Evolutionary conservation across 2,797 vertebrate species (phyloP), one percentile per base, ranked within the genome.

Genomic region (Furcifer pardalis): DNA sequence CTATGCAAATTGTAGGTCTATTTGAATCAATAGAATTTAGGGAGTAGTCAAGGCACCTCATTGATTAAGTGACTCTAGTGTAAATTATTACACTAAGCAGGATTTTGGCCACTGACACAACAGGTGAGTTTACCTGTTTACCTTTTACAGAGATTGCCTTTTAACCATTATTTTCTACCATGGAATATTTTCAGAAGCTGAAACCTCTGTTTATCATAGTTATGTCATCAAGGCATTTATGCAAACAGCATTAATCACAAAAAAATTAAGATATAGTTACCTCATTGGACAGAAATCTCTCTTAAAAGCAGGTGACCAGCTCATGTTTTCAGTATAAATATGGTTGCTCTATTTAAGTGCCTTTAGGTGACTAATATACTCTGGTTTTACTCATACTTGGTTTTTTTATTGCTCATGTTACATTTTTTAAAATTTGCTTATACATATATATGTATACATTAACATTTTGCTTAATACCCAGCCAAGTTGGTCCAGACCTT

Each of bases 401-500:
- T 75, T 86, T 56, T 56, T 19, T 52, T 83, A 76, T 27, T 82
- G 63, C 66, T 86, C 0, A 0, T 88, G 76, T 72, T 89, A 84
- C 81, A 89, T 79, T 79, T 75, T 72, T 69, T 60, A 81, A 86
- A 42, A 40, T 84, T 81, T 91, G 69, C 86, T 79, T 82, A 46
- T 90, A 74, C 87, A 35, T 27, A 90, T 78, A 71, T 7, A 21
- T 89, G n/a, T 91, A 77, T 92, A 82, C 90, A 93, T 92, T 92
- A 89, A 81, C 94, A 52, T 93, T 94, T 93, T 92, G 84, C 89
- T 85, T 88, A 80, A 63, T 95, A 88, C 92, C 93, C 91, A 97
- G 97, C 93, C 96, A 96, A 93, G 94, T 94, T 94, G 95, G 90
- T 91, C 91, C 95, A 90, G 96, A 95, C 95, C 93, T 96, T 88